phyloP scores from a whole-genome alignment of 2,888 invertebrate genomes.

The Pocota personata region DNA sequence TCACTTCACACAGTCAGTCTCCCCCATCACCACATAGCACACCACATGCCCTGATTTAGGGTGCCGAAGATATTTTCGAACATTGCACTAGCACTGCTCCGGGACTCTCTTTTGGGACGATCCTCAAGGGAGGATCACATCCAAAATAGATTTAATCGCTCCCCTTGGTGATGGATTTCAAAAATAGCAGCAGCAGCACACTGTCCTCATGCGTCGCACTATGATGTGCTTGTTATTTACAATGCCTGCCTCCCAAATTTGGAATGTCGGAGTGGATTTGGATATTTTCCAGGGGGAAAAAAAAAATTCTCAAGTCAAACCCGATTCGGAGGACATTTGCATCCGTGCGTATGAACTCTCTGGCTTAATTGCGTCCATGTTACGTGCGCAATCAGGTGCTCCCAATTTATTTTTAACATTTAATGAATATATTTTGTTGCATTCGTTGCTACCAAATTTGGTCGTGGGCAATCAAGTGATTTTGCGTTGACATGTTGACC shows the following conservation, averaged over 20 bases:
- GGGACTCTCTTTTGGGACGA: background rate
- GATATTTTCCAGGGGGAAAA: background rate
- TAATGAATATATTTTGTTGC: slow-evolving; percentile 61
- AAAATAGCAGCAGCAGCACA: slow-evolving; percentile 51
- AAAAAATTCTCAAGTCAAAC: background rate
- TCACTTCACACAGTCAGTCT: slow-evolving; percentile 47
- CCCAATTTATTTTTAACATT: slow-evolving; percentile 69
- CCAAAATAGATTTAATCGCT: slow-evolving; percentile 64
- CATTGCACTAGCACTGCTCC: background rate
- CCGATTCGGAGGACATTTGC: slow-evolving; percentile 66
- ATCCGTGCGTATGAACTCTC: slow-evolving; percentile 56
- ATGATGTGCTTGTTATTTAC: slow-evolving; percentile 26
- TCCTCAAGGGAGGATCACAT: slow-evolving; percentile 60
- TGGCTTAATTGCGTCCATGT: slow-evolving; percentile 56
- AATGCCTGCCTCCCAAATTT: slow-evolving; percentile 41
- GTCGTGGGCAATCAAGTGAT: slow-evolving; percentile 65
- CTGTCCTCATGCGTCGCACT: slow-evolving; percentile 57
- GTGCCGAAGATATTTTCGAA: slow-evolving; percentile 59
- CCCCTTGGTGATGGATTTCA: slow-evolving; percentile 62
- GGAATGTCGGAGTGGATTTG: slow-evolving; percentile 30
- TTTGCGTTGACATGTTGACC: slow-evolving; percentile 67
- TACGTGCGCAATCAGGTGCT: slow-evolving; percentile 67
- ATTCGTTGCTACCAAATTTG: slow-evolving; percentile 61
- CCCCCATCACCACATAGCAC: background rate
- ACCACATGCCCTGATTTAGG: slow-evolving; percentile 63